phyloP scores from a whole-genome alignment of 2,888 invertebrate genomes.

The Thera obeliscata region DNA sequence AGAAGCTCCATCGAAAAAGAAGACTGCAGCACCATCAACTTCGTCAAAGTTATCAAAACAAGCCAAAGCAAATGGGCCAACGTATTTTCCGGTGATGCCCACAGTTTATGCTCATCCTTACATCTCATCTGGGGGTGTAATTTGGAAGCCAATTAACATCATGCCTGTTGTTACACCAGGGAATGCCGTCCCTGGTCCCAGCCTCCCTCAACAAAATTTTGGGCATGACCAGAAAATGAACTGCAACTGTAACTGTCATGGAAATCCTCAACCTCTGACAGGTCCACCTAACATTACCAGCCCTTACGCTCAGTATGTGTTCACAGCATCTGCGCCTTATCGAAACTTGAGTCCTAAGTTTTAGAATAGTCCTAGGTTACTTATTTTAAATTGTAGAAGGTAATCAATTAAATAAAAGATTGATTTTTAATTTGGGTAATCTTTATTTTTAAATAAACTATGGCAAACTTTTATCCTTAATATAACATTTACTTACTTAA shows the following conservation, averaged over 20 bases:
- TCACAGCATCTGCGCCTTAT: slow-evolving; percentile 56
- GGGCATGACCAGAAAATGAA: slow-evolving; percentile 40
- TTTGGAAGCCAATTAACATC: slow-evolving; percentile 62
- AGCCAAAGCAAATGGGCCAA: slow-evolving; percentile 29
- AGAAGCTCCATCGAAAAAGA: slow-evolving; percentile 25
- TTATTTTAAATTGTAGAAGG: not conserved
- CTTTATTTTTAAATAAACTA: slow-evolving; percentile 15
- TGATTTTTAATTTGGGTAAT: not conserved
- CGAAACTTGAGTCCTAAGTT: slow-evolving; percentile 45
- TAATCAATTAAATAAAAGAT: not conserved
- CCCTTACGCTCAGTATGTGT: slow-evolving; percentile 56
- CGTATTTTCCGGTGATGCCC: slow-evolving; percentile 48
- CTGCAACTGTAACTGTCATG: slow-evolving; percentile 64
- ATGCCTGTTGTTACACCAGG: slow-evolving; percentile 50
- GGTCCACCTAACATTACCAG: slow-evolving; percentile 40
- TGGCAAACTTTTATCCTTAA: not conserved
- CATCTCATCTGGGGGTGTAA: slow-evolving; percentile 50
- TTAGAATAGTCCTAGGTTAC: slow-evolving; percentile 15
- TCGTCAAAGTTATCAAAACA: slow-evolving; percentile 19
- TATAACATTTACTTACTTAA: not conserved
- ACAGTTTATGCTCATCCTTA: slow-evolving; percentile 54
- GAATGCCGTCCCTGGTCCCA: slow-evolving; percentile 34
- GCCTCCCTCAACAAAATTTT: slow-evolving; percentile 32
- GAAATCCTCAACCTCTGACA: slow-evolving; percentile 36
- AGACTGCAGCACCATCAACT: not conserved